phyloP scores from a whole-genome alignment of 2,888 invertebrate species.

The Phaedon cochleariae region DNA sequence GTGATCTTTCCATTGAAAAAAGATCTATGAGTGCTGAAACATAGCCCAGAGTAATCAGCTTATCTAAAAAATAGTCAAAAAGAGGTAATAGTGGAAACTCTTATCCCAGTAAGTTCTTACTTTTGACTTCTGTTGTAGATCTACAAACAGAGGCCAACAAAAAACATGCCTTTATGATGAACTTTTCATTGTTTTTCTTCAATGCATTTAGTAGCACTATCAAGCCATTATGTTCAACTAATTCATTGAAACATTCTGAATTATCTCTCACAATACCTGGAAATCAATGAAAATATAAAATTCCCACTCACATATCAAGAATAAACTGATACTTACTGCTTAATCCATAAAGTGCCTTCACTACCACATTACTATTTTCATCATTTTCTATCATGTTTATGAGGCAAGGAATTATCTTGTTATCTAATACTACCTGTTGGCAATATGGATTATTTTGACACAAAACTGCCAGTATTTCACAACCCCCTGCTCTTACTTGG shows the following conservation, averaged over 20 bases:
- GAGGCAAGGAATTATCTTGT: conserved; percentile 71
- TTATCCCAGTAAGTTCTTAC: too few relatives aligned
- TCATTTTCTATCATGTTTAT: conserved; percentile 68
- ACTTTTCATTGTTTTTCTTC: conserved; percentile 66
- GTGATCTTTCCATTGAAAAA: conserved; percentile 48
- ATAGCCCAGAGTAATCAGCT: conserved; percentile 52
- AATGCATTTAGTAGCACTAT: conserved; percentile 70
- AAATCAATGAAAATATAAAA: conserved; percentile 37
- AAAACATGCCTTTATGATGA: conserved; percentile 78
- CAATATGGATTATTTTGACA: conserved; percentile 89
- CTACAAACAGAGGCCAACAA: conserved; percentile 70
- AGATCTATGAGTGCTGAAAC: conserved; percentile 51
- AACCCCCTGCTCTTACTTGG: conserved; percentile 70
- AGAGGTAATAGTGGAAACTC: too few relatives aligned
- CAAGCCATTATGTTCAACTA: conserved; percentile 71
- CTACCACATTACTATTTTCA: conserved; percentile 68
- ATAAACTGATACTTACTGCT: too few relatives aligned
- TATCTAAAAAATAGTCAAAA: conserved; percentile 42
- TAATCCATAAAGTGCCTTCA: conserved; percentile 80
- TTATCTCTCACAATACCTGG: conserved; percentile 74
- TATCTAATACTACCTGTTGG: conserved; percentile 75
- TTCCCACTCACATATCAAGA: too few relatives aligned
- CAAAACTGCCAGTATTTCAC: conserved; percentile 77
- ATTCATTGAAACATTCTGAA: conserved; percentile 67
- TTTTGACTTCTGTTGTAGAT: conserved; percentile 66